Percentiles rank a stretch among this genome's conserved stretches.
Evolutionary conservation across 2,113 vertebrate species (phyloP).

Genomic region (Lamprologus lemairii): DNA sequence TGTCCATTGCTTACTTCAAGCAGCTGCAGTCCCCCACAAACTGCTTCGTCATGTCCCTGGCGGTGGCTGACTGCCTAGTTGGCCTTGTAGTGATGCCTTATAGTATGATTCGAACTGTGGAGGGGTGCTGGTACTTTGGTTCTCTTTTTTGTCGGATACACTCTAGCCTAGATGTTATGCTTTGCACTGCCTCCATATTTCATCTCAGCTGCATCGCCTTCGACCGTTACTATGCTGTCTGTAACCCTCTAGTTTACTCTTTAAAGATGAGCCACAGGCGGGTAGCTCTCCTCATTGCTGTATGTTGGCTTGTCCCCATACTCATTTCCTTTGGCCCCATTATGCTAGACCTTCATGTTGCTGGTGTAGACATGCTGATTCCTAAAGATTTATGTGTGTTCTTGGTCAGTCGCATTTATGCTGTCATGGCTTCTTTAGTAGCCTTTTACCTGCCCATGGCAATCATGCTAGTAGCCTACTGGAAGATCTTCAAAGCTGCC

Average conservation of each 20-base stretch:
- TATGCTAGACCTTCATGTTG: conserved; percentile 66
- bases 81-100: conserved; percentile 77
- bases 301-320: conserved; percentile 71
- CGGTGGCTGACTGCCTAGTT: conserved; percentile 76
- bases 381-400: conserved; percentile 64
- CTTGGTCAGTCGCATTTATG: conserved; percentile 70
- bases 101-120: conserved; percentile 75
- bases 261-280: conserved; percentile 67
- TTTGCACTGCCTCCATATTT: conserved; percentile 77
- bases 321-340: conserved; percentile 76
- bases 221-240: conserved; percentile 77
- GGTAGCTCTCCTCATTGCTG: conserved; percentile 60
- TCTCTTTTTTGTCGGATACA: conserved; percentile 70
- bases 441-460: conserved; percentile 76
- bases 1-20: conserved; percentile 74
- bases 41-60: conserved; percentile 73
- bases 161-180: conserved; percentile 77
- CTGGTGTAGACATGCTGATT: conserved; percentile 43
- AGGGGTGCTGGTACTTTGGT: conserved; percentile 75
- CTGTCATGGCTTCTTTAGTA: conserved; percentile 71
- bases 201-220: conserved; percentile 78
- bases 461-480: conserved; percentile 73
- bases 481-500: conserved; percentile 76
- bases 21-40: conserved; percentile 74
- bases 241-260: conserved; percentile 70